Evolutionary conservation across 2,113 vertebrate species (phyloP).

Genomic region (Oreochromis niloticus): DNA sequence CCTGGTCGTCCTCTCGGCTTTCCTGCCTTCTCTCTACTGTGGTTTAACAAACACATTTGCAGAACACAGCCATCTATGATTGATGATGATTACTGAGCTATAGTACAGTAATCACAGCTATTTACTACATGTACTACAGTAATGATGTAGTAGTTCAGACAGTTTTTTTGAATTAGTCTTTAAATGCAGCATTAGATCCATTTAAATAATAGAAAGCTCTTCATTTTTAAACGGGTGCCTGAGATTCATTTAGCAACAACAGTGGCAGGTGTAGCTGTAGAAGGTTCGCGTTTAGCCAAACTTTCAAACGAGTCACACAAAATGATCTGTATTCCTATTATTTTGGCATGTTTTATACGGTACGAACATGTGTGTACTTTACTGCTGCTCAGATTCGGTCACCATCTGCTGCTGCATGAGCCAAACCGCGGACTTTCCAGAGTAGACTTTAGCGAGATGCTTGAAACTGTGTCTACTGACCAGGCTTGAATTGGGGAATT

Average conservation of each 20-base stretch:
- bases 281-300: background rate
- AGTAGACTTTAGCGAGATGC: background rate
- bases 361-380: background rate
- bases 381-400: background rate
- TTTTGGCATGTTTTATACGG: background rate
- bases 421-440: conserved; percentile 20
- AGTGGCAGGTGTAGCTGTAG: background rate
- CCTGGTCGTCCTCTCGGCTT: background rate
- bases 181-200: background rate
- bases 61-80: no score
- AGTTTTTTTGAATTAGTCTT: rapidly evolving
- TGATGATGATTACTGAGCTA: background rate
- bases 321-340: background rate
- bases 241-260: background rate
- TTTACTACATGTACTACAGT: background rate
- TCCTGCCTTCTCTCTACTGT: background rate
- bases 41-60: background rate
- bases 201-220: background rate
- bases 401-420: background rate
- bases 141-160: background rate
- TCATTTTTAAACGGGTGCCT: background rate
- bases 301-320: background rate
- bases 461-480: background rate
- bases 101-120: background rate
- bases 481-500: background rate